Conservation (phyloP, 2,797 vertebrate genomes). For the Phoebastria nigripes region DNA sequence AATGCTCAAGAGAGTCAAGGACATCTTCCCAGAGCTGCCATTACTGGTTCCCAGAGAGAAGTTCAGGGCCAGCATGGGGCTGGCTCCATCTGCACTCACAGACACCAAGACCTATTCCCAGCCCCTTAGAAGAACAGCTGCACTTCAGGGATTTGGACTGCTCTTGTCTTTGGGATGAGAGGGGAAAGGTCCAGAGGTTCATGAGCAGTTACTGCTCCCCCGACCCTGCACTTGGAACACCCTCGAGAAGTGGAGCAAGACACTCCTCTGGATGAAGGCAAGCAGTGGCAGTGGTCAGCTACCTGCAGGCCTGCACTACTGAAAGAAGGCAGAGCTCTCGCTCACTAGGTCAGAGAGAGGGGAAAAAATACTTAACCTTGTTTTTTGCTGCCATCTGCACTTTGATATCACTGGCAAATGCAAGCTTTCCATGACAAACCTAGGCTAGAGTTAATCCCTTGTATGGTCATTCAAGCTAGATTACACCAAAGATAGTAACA, state of each 20-base stretch:
- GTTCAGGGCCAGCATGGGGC: not conserved
- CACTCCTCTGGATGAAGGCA: not conserved
- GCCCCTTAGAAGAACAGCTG: not conserved
- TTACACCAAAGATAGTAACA: not conserved
- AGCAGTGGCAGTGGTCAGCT: not conserved
- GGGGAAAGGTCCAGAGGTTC: not conserved
- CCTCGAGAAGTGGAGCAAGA: not conserved
- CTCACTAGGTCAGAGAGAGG: not conserved
- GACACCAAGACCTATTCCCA: not conserved
- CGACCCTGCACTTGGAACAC: rapidly evolving
- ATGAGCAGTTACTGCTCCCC: not conserved
- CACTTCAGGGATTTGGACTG: not conserved
- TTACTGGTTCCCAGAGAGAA: not conserved
- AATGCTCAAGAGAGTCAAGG: not conserved
- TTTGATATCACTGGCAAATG: not conserved
- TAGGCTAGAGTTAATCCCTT: not conserved
- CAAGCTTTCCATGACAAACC: not conserved
- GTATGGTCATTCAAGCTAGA: not conserved
- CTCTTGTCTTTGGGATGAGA: not conserved
- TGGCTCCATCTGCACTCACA: not conserved
- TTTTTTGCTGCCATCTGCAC: not conserved
- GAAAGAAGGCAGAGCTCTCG: not conserved
- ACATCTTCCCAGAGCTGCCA: not conserved
- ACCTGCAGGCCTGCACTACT: not conserved
- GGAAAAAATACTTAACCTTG: not conserved